Conservation (phyloP, 2,113 vertebrate genomes). For the Coptodon rendalli region DNA sequence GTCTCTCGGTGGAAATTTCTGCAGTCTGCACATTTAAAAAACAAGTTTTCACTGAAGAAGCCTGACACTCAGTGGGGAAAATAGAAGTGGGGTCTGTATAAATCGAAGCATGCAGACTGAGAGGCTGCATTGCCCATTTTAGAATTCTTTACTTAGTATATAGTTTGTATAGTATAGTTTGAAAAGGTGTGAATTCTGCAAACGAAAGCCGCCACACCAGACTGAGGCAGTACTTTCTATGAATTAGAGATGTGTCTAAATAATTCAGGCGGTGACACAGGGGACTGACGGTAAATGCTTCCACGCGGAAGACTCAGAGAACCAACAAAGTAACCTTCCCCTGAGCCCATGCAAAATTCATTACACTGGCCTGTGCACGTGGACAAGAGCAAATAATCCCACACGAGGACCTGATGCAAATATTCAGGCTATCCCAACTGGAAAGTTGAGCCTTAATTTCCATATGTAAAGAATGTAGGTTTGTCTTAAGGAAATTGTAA, state of each 20-base stretch:
- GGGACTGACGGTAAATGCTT: constrained; percentile 67
- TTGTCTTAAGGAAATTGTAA: neutral
- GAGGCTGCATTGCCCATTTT: neutral
- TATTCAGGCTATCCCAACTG: neutral
- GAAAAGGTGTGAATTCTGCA: constrained; percentile 50
- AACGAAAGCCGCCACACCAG: neutral
- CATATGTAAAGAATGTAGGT: neutral
- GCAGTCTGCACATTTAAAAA: neutral
- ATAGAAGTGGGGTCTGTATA: neutral
- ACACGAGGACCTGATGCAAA: constrained; percentile 13
- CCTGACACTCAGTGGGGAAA: neutral
- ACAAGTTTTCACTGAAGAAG: neutral
- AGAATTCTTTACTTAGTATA: neutral
- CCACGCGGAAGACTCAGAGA: constrained; percentile 57
- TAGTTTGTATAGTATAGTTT: neutral
- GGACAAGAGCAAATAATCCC: constrained; percentile 23
- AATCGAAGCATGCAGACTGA: neutral
- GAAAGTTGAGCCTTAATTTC: neutral
- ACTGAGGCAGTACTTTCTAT: constrained; percentile 48
- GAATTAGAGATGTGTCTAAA: constrained; percentile 73
- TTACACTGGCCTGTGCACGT: constrained; percentile 19
- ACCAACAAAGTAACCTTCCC: constrained; percentile 63
- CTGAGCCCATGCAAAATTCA: constrained; percentile 65
- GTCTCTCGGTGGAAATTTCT: neutral
- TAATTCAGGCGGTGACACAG: constrained; percentile 67